These are phyloP conservation scores for Chironomus tepperi DNA, from an alignment of 1,140 invertebrate species.

Conservation along the genomic window DNA sequence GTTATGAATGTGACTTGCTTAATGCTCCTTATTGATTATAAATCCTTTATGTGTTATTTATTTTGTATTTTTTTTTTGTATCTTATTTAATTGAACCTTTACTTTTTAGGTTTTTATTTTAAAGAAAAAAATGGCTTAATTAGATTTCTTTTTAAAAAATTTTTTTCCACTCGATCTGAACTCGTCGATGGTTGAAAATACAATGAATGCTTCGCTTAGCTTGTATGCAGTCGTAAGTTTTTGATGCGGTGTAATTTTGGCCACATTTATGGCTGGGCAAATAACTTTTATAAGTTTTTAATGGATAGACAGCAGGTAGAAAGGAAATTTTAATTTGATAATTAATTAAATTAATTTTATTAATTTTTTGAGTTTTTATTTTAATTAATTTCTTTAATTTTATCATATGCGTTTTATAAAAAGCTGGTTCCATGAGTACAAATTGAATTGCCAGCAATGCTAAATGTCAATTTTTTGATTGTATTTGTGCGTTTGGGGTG, in stretches of 20 bases:
- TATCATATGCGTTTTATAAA: not conserved
- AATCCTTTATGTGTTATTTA: not conserved
- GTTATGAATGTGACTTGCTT: conserved; percentile 10
- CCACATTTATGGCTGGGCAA: not conserved
- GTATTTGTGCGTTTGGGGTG: not conserved
- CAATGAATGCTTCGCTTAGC: conserved; percentile 18
- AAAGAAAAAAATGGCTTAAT: conserved; percentile 12
- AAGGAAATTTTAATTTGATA: not conserved
- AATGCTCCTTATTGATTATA: too few relatives aligned
- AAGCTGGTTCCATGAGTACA: conserved; percentile 20
- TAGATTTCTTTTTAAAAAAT: conserved; percentile 1
- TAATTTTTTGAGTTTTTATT: conserved; percentile 9
- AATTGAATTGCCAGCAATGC: not conserved
- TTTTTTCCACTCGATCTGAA: conserved; percentile 21
- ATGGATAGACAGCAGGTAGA: not conserved
- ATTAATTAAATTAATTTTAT: conserved; percentile 18
- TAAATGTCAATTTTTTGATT: not conserved
- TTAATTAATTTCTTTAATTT: conserved; percentile 16
- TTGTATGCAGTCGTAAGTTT: not conserved
- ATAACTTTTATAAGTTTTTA: not conserved
- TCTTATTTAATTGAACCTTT: not conserved
- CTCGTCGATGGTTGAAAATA: conserved; percentile 16
- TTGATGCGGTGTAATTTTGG: not conserved
- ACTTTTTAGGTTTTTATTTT: not conserved
- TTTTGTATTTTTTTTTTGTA: not conserved